Percentiles rank a stretch among this genome's conserved stretches.
These are phyloP conservation scores for Unio delphinus DNA, from an alignment of 2,888 invertebrate species.

Conservation along the genomic window DNA sequence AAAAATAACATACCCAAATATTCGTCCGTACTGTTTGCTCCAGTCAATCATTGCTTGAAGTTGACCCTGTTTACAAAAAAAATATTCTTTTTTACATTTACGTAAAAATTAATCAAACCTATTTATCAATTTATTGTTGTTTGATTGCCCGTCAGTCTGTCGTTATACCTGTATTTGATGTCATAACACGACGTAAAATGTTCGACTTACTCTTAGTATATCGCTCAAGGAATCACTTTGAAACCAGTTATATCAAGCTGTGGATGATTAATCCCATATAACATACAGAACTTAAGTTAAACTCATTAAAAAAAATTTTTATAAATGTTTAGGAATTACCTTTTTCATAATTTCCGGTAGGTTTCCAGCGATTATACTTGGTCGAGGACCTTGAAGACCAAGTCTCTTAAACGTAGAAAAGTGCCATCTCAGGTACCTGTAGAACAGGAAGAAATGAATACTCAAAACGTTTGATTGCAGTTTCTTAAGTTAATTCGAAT, in stretches of 20 bases:
- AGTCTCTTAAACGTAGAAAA: constrained; percentile 52
- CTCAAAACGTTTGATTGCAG: no score
- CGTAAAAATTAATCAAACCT: no score
- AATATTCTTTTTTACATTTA: background rate
- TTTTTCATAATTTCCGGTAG: constrained; percentile 47
- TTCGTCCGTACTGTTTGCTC: constrained; percentile 50
- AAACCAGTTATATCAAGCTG: no score
- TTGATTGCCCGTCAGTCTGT: no score
- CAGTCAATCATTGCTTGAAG: constrained; percentile 52
- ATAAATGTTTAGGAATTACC: constrained; percentile 17
- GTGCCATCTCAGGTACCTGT: constrained; percentile 51
- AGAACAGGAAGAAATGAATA: constrained; percentile 6
- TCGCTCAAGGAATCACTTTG: no score
- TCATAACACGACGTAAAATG: no score
- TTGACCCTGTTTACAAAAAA: constrained; percentile 44
- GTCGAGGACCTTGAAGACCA: constrained; percentile 55
- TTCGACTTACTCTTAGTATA: no score
- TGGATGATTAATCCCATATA: background rate
- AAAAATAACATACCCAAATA: constrained; percentile 49
- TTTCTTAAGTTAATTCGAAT: no score
- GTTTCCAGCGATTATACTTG: constrained; percentile 51
- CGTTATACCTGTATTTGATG: no score
- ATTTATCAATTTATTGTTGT: no score
- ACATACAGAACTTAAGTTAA: background rate
- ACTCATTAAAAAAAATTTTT: background rate